A percentile compares a stretch with the other conserved stretches of the same genome.
phyloP scores from a whole-genome alignment of 2,797 vertebrate species.

The Chloroceryle inda region DNA sequence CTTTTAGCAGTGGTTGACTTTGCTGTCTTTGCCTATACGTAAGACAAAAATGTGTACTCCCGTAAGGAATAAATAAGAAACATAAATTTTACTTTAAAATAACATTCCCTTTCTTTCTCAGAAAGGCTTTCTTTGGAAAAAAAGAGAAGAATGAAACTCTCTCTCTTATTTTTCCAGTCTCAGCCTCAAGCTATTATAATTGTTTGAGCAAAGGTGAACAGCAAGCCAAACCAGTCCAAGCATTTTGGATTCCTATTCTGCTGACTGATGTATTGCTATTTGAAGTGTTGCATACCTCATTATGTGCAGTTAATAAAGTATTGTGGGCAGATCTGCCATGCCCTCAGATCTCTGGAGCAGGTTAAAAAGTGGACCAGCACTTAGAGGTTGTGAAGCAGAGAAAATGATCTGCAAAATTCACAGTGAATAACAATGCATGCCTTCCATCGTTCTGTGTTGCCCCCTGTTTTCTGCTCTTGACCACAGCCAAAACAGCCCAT shows the following conservation, averaged over 20 bases:
- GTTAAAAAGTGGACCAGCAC: constrained; percentile 28
- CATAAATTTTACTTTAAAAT: neutral
- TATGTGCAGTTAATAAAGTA: constrained; percentile 63
- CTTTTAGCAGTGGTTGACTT: neutral
- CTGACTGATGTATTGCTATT: constrained; percentile 46
- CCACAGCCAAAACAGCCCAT: neutral
- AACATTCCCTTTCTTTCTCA: neutral
- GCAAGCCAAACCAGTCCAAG: neutral
- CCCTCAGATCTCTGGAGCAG: constrained; percentile 23
- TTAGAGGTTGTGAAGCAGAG: constrained; percentile 43
- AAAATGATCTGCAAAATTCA: constrained; percentile 38
- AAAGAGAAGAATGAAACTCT: neutral
- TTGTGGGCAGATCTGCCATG: constrained; percentile 31
- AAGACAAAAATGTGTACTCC: neutral
- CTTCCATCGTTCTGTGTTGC: neutral
- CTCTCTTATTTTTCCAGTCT: neutral
- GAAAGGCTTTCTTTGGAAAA: neutral
- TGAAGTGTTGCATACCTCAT: constrained; percentile 52
- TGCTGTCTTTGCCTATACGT: neutral
- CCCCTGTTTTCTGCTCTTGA: constrained; percentile 6
- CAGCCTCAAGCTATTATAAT: neutral
- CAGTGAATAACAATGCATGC: neutral
- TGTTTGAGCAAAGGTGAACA: neutral
- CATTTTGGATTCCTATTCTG: constrained; percentile 34
- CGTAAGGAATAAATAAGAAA: neutral